Conservation (phyloP, 2,113 vertebrate species). For the Pseudois nayaur region DNA sequence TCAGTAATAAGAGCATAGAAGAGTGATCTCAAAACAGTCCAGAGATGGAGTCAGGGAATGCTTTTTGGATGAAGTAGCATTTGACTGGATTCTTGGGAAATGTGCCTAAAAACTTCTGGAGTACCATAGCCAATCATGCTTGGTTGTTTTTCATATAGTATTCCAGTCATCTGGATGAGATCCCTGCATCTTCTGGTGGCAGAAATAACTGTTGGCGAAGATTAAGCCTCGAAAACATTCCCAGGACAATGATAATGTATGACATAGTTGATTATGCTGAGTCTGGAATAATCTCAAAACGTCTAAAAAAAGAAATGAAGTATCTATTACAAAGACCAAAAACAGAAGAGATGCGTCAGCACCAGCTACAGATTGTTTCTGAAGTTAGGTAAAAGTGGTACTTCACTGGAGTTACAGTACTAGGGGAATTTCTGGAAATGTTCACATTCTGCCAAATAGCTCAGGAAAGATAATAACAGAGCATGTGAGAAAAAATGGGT, state of each 20-base stretch:
- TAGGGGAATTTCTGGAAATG: constrained; percentile 5
- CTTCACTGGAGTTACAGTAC: background rate
- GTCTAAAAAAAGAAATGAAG: constrained; percentile 69
- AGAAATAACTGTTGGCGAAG: constrained; percentile 80
- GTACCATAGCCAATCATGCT: background rate
- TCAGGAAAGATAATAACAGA: constrained; percentile 26
- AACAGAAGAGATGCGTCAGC: constrained; percentile 64
- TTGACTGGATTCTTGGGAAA: constrained; percentile 12
- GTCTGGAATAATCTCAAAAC: constrained; percentile 64
- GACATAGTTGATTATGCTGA: constrained; percentile 74
- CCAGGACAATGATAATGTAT: constrained; percentile 68
- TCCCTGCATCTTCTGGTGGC: constrained; percentile 74
- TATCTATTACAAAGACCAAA: constrained; percentile 70
- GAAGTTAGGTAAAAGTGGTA: constrained; percentile 70
- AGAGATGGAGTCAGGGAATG: constrained; percentile 11
- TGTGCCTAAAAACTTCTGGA: constrained; percentile 29
- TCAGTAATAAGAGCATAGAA: background rate
- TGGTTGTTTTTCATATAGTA: constrained; percentile 69
- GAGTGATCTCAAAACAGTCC: background rate
- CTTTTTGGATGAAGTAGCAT: constrained; percentile 6
- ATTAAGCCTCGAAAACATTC: constrained; percentile 74
- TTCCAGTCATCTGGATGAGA: constrained; percentile 76
- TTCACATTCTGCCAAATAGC: background rate
- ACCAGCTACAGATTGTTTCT: constrained; percentile 64
- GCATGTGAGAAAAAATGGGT: background rate